phyloP scores from a whole-genome alignment of 2,888 invertebrate species.

The Phyto melanocephala region DNA sequence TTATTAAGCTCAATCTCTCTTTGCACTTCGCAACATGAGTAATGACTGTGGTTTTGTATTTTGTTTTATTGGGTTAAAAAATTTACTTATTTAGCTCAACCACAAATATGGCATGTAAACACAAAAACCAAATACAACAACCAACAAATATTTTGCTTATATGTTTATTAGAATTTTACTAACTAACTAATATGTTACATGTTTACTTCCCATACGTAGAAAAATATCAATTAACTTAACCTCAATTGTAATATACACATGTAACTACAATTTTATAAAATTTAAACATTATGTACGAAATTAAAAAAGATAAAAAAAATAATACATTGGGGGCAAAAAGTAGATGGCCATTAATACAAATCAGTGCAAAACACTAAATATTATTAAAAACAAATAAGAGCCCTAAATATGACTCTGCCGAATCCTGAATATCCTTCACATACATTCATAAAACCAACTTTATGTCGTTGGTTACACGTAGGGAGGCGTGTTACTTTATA shows the following conservation, averaged over 20 bases:
- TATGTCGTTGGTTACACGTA: too few relatives aligned
- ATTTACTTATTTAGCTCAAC: slow-evolving; percentile 51
- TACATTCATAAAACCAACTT: too few relatives aligned
- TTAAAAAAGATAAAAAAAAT: background rate
- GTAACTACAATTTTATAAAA: slow-evolving; percentile 49
- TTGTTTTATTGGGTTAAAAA: slow-evolving; percentile 24
- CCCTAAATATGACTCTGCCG: too few relatives aligned
- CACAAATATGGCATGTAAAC: slow-evolving; percentile 46
- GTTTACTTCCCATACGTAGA: slow-evolving; percentile 5
- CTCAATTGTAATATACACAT: slow-evolving; percentile 60
- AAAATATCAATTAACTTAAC: slow-evolving; percentile 63
- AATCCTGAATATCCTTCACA: too few relatives aligned
- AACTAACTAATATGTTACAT: slow-evolving; percentile 20
- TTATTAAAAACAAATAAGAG: background rate
- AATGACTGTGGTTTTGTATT: slow-evolving; percentile 49
- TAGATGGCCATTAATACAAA: too few relatives aligned
- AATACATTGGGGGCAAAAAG: background rate
- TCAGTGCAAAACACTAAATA: background rate
- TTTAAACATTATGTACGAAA: slow-evolving; percentile 38
- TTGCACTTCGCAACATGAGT: slow-evolving; percentile 24
- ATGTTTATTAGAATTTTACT: slow-evolving; percentile 33
- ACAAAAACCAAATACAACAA: background rate
- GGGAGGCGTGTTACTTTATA: too few relatives aligned
- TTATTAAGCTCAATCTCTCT: background rate
- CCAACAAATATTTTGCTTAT: slow-evolving; percentile 2